phyloP scores from a whole-genome alignment of 2,888 invertebrate species.

The Mythimna vitellina region DNA sequence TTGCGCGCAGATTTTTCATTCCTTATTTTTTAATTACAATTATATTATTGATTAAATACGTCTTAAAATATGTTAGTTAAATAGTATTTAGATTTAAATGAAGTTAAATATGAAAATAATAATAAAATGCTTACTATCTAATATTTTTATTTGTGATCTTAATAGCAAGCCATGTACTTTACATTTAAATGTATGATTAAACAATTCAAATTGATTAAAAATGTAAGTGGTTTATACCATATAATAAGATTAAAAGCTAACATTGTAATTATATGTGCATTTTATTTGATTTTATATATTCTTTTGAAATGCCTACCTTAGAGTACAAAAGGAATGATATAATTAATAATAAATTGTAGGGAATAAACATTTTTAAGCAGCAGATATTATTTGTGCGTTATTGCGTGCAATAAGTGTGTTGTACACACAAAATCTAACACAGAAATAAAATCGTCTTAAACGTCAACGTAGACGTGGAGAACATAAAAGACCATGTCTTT shows the following conservation, averaged over 20 bases:
- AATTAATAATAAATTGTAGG: constrained; percentile 1
- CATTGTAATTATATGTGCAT: constrained; percentile 34
- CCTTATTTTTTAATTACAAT: constrained; percentile 59
- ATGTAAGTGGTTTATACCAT: constrained; percentile 52
- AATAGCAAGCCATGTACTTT: constrained; percentile 71
- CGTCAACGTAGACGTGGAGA: background rate
- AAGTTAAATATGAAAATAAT: constrained; percentile 46
- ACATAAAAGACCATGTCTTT: background rate
- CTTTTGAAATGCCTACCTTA: constrained; percentile 49
- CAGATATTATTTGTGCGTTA: constrained; percentile 31
- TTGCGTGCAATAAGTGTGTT: constrained; percentile 26
- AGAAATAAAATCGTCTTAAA: background rate
- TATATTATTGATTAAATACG: constrained; percentile 57
- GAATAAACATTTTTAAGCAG: background rate
- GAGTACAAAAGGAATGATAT: constrained; percentile 13
- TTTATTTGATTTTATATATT: constrained; percentile 14
- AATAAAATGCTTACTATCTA: constrained; percentile 46
- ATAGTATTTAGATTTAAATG: constrained; percentile 47
- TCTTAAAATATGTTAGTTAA: constrained; percentile 58
- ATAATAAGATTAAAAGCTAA: constrained; percentile 28
- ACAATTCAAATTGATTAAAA: constrained; percentile 31
- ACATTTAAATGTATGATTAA: constrained; percentile 34
- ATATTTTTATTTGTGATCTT: constrained; percentile 25
- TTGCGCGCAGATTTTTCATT: constrained; percentile 75
- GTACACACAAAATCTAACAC: constrained; percentile 10